Conservation (phyloP, 2,888 invertebrate genomes). For the Tetranychus truncatus region DNA sequence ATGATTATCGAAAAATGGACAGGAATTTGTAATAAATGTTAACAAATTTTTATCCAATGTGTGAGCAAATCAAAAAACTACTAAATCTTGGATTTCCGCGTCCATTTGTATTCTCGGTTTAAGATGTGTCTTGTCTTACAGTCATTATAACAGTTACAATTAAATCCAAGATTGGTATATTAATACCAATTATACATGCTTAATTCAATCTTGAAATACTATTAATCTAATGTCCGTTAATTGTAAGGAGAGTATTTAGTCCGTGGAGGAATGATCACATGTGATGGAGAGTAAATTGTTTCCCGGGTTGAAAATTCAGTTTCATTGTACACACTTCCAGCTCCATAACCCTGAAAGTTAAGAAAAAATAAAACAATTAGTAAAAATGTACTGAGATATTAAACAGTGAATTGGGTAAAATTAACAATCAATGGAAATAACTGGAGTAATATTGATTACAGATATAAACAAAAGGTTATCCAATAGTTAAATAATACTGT, state of each 20-base stretch:
- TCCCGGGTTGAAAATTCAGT: constrained; percentile 23
- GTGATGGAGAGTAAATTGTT: constrained; percentile 21
- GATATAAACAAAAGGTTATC: too few relatives aligned
- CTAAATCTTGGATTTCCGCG: too few relatives aligned
- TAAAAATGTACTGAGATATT: neutral
- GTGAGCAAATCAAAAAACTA: neutral
- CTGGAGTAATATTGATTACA: neutral
- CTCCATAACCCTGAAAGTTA: constrained; percentile 5
- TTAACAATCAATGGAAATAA: neutral
- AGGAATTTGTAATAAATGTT: too few relatives aligned
- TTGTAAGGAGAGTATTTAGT: constrained; percentile 10
- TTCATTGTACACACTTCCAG: constrained; percentile 20
- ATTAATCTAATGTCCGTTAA: neutral
- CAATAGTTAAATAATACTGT: too few relatives aligned
- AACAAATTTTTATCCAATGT: neutral
- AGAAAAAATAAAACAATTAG: neutral
- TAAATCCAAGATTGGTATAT: too few relatives aligned
- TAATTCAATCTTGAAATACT: too few relatives aligned
- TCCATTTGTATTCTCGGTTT: too few relatives aligned
- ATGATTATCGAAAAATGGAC: too few relatives aligned
- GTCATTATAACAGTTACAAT: too few relatives aligned
- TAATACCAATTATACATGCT: too few relatives aligned
- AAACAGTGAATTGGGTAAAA: neutral
- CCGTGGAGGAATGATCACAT: constrained; percentile 12
- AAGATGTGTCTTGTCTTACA: too few relatives aligned